Percentiles rank a stretch among this genome's conserved stretches.
phyloP scores from a whole-genome alignment of 1,140 invertebrate genomes.

The Atta colombica region DNA sequence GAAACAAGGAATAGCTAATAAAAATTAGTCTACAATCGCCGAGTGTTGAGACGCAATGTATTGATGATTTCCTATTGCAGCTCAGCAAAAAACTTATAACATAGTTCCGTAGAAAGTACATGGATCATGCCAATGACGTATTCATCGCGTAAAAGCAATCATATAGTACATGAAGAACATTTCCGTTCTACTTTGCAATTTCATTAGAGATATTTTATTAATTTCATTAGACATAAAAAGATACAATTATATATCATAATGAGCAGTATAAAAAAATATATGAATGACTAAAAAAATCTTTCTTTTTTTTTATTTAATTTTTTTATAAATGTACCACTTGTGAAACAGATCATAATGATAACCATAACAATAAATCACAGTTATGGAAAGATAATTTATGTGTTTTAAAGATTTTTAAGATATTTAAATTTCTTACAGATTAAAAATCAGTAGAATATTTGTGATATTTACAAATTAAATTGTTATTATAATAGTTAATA shows the following conservation, averaged over 20 bases:
- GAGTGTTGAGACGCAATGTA: neutral
- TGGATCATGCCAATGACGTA: conserved; percentile 16
- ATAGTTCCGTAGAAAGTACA: conserved; percentile 50
- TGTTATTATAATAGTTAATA: neutral
- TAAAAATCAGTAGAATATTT: neutral
- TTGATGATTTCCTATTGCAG: conserved; percentile 1
- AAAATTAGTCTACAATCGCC: conserved; percentile 24
- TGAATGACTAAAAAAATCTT: neutral
- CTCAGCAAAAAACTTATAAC: conserved; percentile 16
- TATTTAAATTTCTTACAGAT: neutral
- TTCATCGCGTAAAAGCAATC: conserved; percentile 23
- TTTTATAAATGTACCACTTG: neutral
- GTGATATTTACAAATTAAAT: neutral
- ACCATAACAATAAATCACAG: neutral
- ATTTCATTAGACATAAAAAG: neutral
- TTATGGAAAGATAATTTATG: neutral
- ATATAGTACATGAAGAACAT: neutral
- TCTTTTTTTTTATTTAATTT: neutral
- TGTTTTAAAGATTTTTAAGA: neutral
- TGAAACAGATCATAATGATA: neutral
- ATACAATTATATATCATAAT: conserved; percentile 1
- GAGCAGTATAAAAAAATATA: neutral
- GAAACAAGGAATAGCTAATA: conserved; percentile 2
- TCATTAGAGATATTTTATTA: neutral
- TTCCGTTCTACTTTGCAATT: conserved; percentile 33